phyloP scores from a whole-genome alignment of 2,888 invertebrate genomes.

The Cryptophagus acutangulus region DNA sequence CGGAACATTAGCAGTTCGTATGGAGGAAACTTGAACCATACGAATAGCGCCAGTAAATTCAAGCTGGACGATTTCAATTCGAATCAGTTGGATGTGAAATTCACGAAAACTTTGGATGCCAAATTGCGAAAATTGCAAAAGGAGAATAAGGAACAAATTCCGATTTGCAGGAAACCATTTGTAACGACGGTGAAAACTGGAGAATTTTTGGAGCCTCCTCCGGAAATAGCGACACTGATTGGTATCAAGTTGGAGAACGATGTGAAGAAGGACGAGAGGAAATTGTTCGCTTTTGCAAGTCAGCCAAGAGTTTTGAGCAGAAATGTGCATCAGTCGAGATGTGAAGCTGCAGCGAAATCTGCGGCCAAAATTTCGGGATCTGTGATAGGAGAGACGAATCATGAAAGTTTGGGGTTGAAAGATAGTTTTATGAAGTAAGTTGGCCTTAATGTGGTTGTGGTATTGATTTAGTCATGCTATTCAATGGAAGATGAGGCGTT shows the following conservation, averaged over 20 bases:
- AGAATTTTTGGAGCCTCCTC: slow-evolving; percentile 72
- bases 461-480: too few relatives aligned
- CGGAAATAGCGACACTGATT: slow-evolving; percentile 62
- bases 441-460: too few relatives aligned
- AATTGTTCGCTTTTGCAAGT: slow-evolving; percentile 62
- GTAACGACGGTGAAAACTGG: slow-evolving; percentile 78
- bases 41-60: slow-evolving; percentile 36
- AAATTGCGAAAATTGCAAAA: slow-evolving; percentile 64
- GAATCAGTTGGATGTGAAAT: slow-evolving; percentile 49
- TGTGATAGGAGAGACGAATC: slow-evolving; percentile 35
- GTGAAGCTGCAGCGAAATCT: slow-evolving; percentile 44
- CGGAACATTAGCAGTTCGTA: slow-evolving; percentile 48
- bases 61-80: slow-evolving; percentile 39
- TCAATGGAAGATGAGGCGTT: too few relatives aligned
- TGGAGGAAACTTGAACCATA: slow-evolving; percentile 46
- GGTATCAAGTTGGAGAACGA: slow-evolving; percentile 49
- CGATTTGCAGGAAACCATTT: slow-evolving; percentile 54
- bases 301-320: slow-evolving; percentile 54
- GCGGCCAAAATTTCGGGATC: slow-evolving; percentile 38
- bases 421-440: too few relatives aligned
- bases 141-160: slow-evolving; percentile 39
- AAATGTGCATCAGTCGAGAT: slow-evolving; percentile 39
- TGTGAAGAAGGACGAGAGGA: slow-evolving; percentile 16
- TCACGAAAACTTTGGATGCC: slow-evolving; percentile 66
- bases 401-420: too few relatives aligned